A percentile compares a stretch with the other conserved stretches of the same genome.
These are phyloP conservation scores for Coregonus clupeaformis DNA, from an alignment of 2,113 vertebrate genomes.

Conservation along the genomic window DNA sequence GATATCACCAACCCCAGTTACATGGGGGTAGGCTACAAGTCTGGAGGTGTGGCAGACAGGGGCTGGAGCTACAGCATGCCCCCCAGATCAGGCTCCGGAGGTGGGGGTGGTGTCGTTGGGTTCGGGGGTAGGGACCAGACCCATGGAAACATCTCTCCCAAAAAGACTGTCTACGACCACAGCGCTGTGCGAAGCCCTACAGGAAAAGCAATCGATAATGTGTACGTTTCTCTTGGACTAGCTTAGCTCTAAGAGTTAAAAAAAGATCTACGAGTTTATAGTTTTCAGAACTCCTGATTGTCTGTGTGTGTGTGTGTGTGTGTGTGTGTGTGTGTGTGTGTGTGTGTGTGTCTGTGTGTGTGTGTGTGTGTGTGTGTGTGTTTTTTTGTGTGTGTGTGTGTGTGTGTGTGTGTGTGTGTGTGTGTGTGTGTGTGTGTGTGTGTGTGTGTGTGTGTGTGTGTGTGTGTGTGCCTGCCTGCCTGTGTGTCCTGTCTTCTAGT, in stretches of 20 bases:
- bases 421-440: not conserved
- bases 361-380: not conserved
- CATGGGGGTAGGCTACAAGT: conserved; percentile 76
- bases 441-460: too few species aligned
- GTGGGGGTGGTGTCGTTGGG: conserved; percentile 1
- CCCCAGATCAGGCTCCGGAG: conserved; percentile 63
- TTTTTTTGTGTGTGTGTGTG: too few species aligned
- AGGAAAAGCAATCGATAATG: conserved; percentile 65
- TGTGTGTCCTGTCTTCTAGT: conserved; percentile 28
- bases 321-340: too few species aligned
- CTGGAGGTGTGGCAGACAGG: conserved; percentile 71
- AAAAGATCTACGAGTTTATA: too few species aligned
- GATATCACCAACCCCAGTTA: conserved; percentile 88
- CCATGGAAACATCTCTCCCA: conserved; percentile 74
- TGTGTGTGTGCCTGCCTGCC: rapidly evolving
- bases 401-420: too few species aligned
- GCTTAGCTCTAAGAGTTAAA: too few species aligned
- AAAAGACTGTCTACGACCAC: conserved; percentile 64
- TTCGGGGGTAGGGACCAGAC: conserved; percentile 69
- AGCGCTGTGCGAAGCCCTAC: conserved; percentile 58
- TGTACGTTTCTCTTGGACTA: conserved; percentile 63
- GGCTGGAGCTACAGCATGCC: conserved; percentile 81
- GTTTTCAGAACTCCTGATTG: too few species aligned
- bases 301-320: not conserved
- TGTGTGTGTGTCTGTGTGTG: too few species aligned